Conservation (phyloP, 2,888 invertebrate genomes). For the Apamea crenata region DNA sequence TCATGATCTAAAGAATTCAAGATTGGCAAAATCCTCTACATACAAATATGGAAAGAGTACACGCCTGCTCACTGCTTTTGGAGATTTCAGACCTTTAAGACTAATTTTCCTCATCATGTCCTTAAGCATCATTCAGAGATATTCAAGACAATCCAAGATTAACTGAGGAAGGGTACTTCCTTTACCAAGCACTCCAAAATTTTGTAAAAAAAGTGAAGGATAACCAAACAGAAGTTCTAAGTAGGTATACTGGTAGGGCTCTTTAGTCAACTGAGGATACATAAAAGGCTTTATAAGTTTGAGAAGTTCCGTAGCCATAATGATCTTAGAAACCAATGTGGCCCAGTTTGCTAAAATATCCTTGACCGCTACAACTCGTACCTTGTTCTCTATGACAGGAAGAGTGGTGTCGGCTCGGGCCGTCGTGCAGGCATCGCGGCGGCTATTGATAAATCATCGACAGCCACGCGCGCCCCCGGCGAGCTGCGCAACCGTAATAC, state of each 20-base stretch:
- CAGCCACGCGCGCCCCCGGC: constrained; percentile 87
- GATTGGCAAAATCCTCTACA: too few species aligned
- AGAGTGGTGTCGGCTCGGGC: constrained; percentile 79
- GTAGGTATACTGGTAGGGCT: too few species aligned
- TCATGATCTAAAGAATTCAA: background rate
- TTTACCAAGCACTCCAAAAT: background rate
- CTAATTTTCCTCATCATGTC: background rate
- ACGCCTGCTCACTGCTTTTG: background rate
- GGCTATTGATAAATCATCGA: constrained; percentile 88
- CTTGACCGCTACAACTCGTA: constrained; percentile 64
- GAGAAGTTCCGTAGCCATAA: background rate
- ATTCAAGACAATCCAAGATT: background rate
- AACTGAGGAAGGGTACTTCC: too few species aligned
- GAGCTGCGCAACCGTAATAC: constrained; percentile 80
- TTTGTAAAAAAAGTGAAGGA: background rate
- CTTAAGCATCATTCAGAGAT: background rate
- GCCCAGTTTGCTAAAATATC: constrained; percentile 6
- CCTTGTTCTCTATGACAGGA: constrained; percentile 74
- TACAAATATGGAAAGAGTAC: background rate
- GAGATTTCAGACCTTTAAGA: background rate
- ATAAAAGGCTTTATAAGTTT: too few species aligned
- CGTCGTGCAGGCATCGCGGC: constrained; percentile 85
- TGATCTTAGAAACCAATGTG: background rate
- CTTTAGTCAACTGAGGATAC: too few species aligned
- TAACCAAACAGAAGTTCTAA: too few species aligned